phyloP scores from a whole-genome alignment of 2,888 invertebrate species.

The Nomada fucata region DNA sequence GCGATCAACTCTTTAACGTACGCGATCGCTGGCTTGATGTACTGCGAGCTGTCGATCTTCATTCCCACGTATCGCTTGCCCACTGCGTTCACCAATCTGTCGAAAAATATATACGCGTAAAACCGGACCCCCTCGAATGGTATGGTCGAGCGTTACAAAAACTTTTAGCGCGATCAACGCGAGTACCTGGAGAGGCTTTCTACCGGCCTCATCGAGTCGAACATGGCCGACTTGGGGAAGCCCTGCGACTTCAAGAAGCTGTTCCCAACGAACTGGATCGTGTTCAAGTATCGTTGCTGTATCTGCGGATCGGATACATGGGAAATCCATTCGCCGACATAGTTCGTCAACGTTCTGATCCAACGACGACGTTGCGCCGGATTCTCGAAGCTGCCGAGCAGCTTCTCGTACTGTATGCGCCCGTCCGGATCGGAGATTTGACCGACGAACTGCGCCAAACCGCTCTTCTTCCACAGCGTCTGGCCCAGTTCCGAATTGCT shows the following conservation, averaged over 20 bases:
- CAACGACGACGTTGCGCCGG: conserved; percentile 92
- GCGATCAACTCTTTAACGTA: conserved; percentile 90
- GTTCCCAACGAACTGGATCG: conserved; percentile 90
- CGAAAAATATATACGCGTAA: background rate
- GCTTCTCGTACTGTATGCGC: conserved; percentile 89
- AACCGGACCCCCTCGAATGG: background rate
- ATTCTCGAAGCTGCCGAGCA: conserved; percentile 92
- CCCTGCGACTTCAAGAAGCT: conserved; percentile 91
- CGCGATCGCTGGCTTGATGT: conserved; percentile 90
- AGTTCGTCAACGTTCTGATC: conserved; percentile 91
- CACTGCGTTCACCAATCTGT: conserved; percentile 87
- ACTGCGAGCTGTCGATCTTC: conserved; percentile 89
- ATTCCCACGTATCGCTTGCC: conserved; percentile 89
- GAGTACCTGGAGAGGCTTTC: conserved; percentile 87
- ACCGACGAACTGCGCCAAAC: conserved; percentile 89
- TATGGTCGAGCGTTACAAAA: background rate
- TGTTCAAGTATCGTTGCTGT: conserved; percentile 90
- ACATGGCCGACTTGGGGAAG: conserved; percentile 89
- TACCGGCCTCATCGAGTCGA: conserved; percentile 89
- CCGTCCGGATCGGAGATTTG: conserved; percentile 89
- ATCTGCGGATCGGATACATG: conserved; percentile 91
- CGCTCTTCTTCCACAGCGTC: conserved; percentile 90
- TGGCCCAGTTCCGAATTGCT: conserved; percentile 91
- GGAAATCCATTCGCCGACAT: conserved; percentile 90
- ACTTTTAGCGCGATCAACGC: background rate